These are phyloP conservation scores for Lethenteron reissneri DNA, from an alignment of 2,113 vertebrate species.

Conservation along the genomic window DNA sequence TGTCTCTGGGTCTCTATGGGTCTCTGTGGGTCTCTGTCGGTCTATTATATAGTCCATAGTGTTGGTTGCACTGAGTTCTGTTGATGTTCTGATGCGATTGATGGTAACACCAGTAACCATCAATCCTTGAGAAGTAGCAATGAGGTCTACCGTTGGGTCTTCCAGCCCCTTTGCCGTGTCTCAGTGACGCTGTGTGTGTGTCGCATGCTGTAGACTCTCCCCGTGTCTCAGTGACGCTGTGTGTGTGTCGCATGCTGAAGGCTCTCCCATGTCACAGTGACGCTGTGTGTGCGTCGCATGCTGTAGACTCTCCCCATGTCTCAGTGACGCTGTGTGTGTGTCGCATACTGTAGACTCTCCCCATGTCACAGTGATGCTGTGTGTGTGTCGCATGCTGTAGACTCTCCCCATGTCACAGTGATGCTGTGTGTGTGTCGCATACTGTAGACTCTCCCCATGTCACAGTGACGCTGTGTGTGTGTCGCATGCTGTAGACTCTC, in stretches of 20 bases:
- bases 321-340: accelerated
- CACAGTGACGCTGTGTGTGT: accelerated
- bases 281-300: slow-evolving; percentile 25
- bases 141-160: no score
- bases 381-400: neutral
- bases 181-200: no score
- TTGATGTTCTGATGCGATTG: no score
- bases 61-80: no score
- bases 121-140: no score
- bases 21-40: no score
- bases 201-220: slow-evolving; percentile 28
- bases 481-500: slow-evolving; percentile 27
- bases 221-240: no score
- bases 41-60: no score
- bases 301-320: neutral
- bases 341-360: slow-evolving; percentile 28
- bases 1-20: no score
- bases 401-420: neutral
- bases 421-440: neutral
- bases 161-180: neutral
- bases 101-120: no score
- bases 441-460: neutral
- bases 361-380: neutral
- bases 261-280: slow-evolving; percentile 73
- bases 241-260: no score